phyloP scores from a whole-genome alignment of 1,140 invertebrate genomes.

The Drosophila hydei region DNA sequence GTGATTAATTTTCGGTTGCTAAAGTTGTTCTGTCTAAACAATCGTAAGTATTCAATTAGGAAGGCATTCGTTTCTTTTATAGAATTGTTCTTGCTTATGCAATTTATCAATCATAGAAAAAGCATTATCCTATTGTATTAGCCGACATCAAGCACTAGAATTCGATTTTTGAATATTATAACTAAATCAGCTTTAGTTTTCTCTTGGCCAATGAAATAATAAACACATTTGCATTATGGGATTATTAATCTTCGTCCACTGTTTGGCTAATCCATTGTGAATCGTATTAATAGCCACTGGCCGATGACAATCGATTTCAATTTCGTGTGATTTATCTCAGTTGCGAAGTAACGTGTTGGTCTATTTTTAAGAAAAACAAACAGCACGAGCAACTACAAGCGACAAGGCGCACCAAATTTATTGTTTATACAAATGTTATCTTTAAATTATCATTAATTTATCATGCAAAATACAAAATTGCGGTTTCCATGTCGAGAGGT shows the following conservation, averaged over 20 bases:
- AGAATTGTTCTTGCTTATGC: too few species aligned
- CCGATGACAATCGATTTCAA: conserved; percentile 8
- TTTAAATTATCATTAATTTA: conserved; percentile 81
- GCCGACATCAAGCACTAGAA: too few species aligned
- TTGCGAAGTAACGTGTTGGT: conserved; percentile 26
- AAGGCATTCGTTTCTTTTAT: too few species aligned
- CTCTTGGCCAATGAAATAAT: too few species aligned
- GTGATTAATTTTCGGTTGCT: not conserved
- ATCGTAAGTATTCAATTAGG: not conserved
- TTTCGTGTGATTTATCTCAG: conserved; percentile 22
- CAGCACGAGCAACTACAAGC: conserved; percentile 7
- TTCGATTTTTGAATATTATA: not conserved
- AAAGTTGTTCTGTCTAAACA: not conserved
- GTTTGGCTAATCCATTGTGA: not conserved
- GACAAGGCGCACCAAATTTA: conserved; percentile 56
- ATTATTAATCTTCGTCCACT: not conserved
- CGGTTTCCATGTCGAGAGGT: conserved; percentile 18
- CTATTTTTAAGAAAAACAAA: conserved; percentile 46
- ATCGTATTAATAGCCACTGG: not conserved
- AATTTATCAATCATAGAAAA: too few species aligned
- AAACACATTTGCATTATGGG: too few species aligned
- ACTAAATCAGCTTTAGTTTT: not conserved
- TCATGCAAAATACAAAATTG: conserved; percentile 59
- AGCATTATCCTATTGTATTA: too few species aligned
- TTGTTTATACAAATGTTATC: conserved; percentile 75